Evolutionary conservation across 2,888 invertebrate genomes (phyloP).

Genomic region (Caenorhabditis plicata): DNA sequence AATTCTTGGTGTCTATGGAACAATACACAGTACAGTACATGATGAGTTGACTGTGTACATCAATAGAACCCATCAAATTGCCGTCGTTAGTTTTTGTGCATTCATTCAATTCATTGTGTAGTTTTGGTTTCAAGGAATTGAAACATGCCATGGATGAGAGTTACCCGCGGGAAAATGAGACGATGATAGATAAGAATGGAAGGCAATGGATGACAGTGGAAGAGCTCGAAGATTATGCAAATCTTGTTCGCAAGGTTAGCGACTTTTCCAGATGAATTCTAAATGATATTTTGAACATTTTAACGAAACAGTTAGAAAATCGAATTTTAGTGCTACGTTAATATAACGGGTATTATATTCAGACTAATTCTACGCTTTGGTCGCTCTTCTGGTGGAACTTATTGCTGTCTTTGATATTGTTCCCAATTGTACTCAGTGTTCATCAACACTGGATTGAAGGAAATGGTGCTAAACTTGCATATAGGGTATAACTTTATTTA

Average conservation of each 20-base stretch:
- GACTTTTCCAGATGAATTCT: background rate
- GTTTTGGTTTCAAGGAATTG: slow-evolving; percentile 26
- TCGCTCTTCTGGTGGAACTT: slow-evolving; percentile 47
- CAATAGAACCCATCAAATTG: slow-evolving; percentile 52
- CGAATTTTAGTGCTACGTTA: background rate
- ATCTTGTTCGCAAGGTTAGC: slow-evolving; percentile 35
- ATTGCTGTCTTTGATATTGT: slow-evolving; percentile 37
- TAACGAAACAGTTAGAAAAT: background rate
- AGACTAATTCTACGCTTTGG: slow-evolving; percentile 51
- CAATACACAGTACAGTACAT: slow-evolving; percentile 50
- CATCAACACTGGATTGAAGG: slow-evolving; percentile 44
- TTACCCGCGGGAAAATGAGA: slow-evolving; percentile 41
- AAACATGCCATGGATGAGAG: slow-evolving; percentile 48
- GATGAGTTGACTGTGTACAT: slow-evolving; percentile 49
- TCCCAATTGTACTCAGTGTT: slow-evolving; percentile 39
- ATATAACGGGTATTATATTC: background rate
- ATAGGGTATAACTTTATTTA: slow-evolving; percentile 31
- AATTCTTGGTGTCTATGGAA: slow-evolving; percentile 56
- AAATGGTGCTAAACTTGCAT: slow-evolving; percentile 47
- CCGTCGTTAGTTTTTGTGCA: slow-evolving; percentile 19
- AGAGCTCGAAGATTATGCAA: slow-evolving; percentile 43
- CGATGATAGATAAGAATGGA: slow-evolving; percentile 30
- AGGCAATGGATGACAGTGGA: slow-evolving; percentile 48
- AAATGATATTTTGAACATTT: background rate
- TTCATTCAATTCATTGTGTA: background rate